Evolutionary conservation across 2,113 vertebrate genomes (phyloP), one percentile per base, ranked within the genome.

Genomic region (Trematomus loennbergii): DNA sequence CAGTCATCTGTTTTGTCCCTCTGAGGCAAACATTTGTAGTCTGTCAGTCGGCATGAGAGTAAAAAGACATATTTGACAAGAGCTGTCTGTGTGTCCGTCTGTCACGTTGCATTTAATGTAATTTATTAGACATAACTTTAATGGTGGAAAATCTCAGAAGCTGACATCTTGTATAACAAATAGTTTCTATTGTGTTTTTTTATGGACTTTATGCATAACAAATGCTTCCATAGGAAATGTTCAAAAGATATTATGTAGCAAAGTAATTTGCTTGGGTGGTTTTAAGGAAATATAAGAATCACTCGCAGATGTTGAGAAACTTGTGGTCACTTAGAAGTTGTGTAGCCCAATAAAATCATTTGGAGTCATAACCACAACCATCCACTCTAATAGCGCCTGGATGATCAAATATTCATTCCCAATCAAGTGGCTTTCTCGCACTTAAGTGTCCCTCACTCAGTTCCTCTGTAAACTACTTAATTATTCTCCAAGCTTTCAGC

Each of bases 381-480:
- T 9, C 12, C n/a, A 46, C 48, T 48, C 17, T 33, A 15, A 1
- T 1, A 55, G 49, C 0, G 2, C 4, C 58, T 20, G 8, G 18
- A 71, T 25, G 12, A 65, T 72, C 15, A 50, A 77, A 67, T 46
- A 62, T 57, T 67, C 9, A 59, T 49, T 48, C 33, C 9, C 9
- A 49, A 18, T 67, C 17, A 50, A 43, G 46, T 29, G n/a, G 29
- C 7, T 18, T 60, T 20, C 45, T 64, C 52, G 33, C 48, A 49
- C 16, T 20, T 18, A n/a, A 64, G 71, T 85, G 88, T 88, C 75
- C 62, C 3, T 67, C 16, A 2, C n/a, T 70, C 55, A 25, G 11
- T 33, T 78, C 69, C 67, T 57, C 45, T 77, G 12, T 79, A 81
- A 91, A 81, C 68, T 68, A 12, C 75, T 61, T 82, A 65, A 73